Conservation (phyloP, 2,113 vertebrate species). For the Atlantisia rogersi region DNA sequence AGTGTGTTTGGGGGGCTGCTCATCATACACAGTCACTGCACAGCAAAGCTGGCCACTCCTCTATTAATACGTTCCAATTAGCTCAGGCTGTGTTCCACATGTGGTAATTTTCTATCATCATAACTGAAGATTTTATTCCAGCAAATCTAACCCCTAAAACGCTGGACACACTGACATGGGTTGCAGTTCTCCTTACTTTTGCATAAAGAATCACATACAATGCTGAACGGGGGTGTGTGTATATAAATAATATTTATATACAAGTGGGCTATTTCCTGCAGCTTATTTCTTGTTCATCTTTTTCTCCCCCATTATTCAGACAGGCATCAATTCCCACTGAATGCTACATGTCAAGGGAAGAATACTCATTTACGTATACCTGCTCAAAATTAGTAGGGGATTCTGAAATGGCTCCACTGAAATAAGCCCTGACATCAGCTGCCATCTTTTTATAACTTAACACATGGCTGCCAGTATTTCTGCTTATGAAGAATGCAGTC, state of each 20-base stretch:
- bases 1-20: background rate
- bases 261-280: background rate
- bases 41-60: background rate
- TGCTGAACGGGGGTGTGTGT: background rate
- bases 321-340: background rate
- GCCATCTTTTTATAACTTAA: constrained; percentile 65
- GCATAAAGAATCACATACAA: background rate
- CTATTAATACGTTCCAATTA: background rate
- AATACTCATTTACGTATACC: constrained; percentile 23
- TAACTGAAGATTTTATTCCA: background rate
- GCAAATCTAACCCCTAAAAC: background rate
- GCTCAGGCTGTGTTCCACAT: background rate
- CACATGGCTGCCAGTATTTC: constrained; percentile 55
- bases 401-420: constrained; percentile 21
- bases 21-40: background rate
- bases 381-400: constrained; percentile 50
- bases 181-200: background rate
- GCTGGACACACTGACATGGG: background rate
- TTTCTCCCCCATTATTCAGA: background rate
- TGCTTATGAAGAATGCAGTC: constrained; percentile 58
- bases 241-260: too few relatives aligned
- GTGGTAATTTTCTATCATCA: background rate
- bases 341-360: background rate
- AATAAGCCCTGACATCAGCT: constrained; percentile 64
- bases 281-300: background rate